Conservation (phyloP, 2,113 vertebrate genomes). For the Amblyornis subalaris region DNA sequence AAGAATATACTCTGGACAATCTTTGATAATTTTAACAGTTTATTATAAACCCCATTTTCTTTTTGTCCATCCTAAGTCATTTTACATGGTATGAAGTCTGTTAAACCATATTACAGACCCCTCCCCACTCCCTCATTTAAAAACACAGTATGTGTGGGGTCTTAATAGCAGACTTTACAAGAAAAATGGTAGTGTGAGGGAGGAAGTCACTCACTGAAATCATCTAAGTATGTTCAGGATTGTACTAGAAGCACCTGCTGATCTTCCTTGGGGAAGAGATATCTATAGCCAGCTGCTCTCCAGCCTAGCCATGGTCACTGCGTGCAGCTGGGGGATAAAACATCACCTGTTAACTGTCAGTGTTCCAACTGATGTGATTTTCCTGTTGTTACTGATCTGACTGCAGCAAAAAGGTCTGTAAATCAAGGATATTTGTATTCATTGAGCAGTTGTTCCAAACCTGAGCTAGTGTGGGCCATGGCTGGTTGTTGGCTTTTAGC, state of each 20-base stretch:
- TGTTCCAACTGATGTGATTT: neutral
- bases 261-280: neutral
- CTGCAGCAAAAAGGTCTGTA: neutral
- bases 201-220: neutral
- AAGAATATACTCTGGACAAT: neutral
- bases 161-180: neutral
- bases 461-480: neutral
- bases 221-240: neutral
- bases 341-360: neutral
- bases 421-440: neutral
- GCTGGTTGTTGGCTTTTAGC: neutral
- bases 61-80: neutral
- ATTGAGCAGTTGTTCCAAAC: neutral
- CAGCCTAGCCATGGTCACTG: neutral
- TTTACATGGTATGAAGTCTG: neutral
- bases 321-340: neutral
- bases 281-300: neutral
- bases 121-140: rapidly evolving
- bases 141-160: rapidly evolving
- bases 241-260: neutral
- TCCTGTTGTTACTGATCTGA: neutral
- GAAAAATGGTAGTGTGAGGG: neutral
- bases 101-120: neutral
- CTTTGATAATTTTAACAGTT: neutral
- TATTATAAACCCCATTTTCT: neutral